phyloP scores from a whole-genome alignment of 2,797 vertebrate species.

The Falco rusticolus region DNA sequence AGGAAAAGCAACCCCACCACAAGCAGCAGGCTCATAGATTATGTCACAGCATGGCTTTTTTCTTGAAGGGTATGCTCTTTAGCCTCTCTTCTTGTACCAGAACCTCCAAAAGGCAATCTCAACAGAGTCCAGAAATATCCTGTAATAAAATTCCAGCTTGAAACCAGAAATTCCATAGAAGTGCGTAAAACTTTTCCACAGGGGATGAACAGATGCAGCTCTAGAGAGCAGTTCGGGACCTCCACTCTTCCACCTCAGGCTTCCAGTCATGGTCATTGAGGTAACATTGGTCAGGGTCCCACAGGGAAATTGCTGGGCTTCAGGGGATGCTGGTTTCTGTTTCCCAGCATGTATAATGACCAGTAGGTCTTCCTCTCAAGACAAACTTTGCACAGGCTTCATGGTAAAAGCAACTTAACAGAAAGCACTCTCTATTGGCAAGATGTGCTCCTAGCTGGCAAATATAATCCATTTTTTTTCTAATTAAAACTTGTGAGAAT shows the following conservation, averaged over 20 bases:
- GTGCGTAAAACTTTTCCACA: background rate
- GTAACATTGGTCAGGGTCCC: background rate
- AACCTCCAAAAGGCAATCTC: background rate
- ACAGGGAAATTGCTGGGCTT: background rate
- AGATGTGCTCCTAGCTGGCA: background rate
- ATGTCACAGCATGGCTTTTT: background rate
- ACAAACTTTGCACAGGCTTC: background rate
- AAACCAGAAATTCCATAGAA: background rate
- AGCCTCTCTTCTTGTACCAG: background rate
- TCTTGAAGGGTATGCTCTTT: background rate
- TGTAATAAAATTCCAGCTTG: background rate
- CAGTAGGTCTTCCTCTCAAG: background rate
- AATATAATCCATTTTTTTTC: background rate
- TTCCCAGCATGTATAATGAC: background rate
- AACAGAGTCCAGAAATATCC: background rate
- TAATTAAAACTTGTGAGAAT: background rate
- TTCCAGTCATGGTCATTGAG: background rate
- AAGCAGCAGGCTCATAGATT: background rate
- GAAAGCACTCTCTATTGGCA: background rate
- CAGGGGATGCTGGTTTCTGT: background rate
- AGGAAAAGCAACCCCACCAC: background rate
- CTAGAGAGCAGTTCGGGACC: background rate
- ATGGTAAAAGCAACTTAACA: background rate
- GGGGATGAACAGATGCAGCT: background rate
- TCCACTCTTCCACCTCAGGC: background rate